Conservation (phyloP, 2,797 vertebrate species). For the Gastrophryne carolinensis region DNA sequence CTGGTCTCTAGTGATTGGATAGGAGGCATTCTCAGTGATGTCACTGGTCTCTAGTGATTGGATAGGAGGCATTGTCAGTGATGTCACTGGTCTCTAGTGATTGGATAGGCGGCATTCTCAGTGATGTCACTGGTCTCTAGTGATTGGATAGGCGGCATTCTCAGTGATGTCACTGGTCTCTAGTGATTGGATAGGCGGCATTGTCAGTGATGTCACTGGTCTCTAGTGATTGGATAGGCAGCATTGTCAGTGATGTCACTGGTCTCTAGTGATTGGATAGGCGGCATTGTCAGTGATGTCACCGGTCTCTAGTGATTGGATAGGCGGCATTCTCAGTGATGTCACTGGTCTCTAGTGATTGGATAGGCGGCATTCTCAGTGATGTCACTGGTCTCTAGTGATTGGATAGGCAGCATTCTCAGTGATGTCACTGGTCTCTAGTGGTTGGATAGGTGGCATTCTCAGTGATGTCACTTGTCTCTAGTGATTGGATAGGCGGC, state of each 20-base stretch:
- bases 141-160: not conserved
- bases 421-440: too few relatives aligned
- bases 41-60: not conserved
- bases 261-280: not conserved
- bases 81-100: not conserved
- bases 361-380: not conserved
- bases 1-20: not conserved
- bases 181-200: not conserved
- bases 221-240: not conserved
- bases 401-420: too few relatives aligned
- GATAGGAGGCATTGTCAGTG: not conserved
- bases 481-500: too few relatives aligned
- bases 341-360: not conserved
- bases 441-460: too few relatives aligned
- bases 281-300: not conserved
- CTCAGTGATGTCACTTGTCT: too few relatives aligned
- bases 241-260: not conserved
- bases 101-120: not conserved
- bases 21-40: not conserved
- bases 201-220: not conserved
- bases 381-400: not conserved
- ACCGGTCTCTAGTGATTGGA: constrained; percentile 21
- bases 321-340: not conserved
- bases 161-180: not conserved
- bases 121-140: not conserved